These are phyloP conservation scores for Clarias platycephalus DNA, from an alignment of 2,797 vertebrate genomes.

Conservation along the genomic window DNA sequence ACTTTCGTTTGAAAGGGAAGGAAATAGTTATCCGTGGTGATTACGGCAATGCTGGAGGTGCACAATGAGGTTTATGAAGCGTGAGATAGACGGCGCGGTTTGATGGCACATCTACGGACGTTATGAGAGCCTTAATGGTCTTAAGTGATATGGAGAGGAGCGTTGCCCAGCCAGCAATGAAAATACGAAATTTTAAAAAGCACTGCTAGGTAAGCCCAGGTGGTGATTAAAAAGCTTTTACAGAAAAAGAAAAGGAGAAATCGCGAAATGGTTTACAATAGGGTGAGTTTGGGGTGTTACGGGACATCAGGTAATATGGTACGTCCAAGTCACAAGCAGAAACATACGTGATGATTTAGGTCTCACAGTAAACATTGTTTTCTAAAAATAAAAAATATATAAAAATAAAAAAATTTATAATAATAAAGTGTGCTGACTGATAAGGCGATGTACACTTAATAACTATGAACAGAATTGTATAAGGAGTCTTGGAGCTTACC, in stretches of 20 bases:
- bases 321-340: background rate
- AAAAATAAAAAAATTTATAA: background rate
- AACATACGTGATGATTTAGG: background rate
- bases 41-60: slow-evolving; percentile 59
- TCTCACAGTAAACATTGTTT: background rate
- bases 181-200: slow-evolving; percentile 51
- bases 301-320: background rate
- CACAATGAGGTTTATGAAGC: slow-evolving; percentile 73
- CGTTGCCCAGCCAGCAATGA: slow-evolving; percentile 40
- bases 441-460: background rate
- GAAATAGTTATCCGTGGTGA: slow-evolving; percentile 71
- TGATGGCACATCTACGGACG: slow-evolving; percentile 57
- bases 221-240: slow-evolving; percentile 58
- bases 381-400: background rate
- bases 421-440: background rate
- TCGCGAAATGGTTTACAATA: background rate
- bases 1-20: slow-evolving; percentile 74
- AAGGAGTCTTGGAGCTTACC: background rate
- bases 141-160: slow-evolving; percentile 58
- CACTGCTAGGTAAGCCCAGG: slow-evolving; percentile 51
- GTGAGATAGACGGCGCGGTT: slow-evolving; percentile 66
- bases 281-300: slow-evolving; percentile 2
- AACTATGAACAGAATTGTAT: background rate
- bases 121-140: slow-evolving; percentile 62
- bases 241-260: slow-evolving; percentile 29